Percentiles rank a stretch among this genome's conserved stretches.
Conservation (phyloP, 30 jellyfish, hydroid and myxozoan species). For the Hydra vulgaris region DNA sequence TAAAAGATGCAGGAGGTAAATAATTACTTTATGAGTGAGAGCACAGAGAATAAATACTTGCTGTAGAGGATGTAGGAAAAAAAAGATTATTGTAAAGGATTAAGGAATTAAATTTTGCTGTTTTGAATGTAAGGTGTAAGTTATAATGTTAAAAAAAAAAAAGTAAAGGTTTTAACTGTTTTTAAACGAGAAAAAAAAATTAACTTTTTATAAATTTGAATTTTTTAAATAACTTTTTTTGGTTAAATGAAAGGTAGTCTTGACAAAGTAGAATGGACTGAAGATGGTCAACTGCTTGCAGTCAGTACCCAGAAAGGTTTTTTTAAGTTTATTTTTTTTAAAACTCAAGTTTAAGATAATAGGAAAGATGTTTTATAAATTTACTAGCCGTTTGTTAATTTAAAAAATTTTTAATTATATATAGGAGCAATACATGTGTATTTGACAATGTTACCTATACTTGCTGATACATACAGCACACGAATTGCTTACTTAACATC, state of each 20-base stretch:
- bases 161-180: too few relatives aligned
- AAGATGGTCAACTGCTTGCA: slow-evolving; percentile 89
- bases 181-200: neutral
- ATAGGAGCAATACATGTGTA: slow-evolving; percentile 90
- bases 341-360: too few relatives aligned
- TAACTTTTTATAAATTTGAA: neutral
- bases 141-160: too few relatives aligned
- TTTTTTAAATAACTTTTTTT: neutral
- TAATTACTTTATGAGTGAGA: slow-evolving; percentile 22
- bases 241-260: slow-evolving; percentile 26
- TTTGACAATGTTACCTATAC: slow-evolving; percentile 74
- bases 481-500: slow-evolving; percentile 84
- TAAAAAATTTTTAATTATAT: too few relatives aligned
- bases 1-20: slow-evolving; percentile 66
- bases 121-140: too few relatives aligned
- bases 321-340: too few relatives aligned
- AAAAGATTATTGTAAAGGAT: too few relatives aligned
- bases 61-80: too few relatives aligned
- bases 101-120: too few relatives aligned
- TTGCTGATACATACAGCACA: slow-evolving; percentile 69
- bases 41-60: too few relatives aligned
- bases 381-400: too few relatives aligned
- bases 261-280: slow-evolving; percentile 85
- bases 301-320: slow-evolving; percentile 78
- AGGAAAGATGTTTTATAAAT: too few relatives aligned